Evolutionary conservation across 2,113 vertebrate species (phyloP).

Genomic region (Opisthocomus hoazin): DNA sequence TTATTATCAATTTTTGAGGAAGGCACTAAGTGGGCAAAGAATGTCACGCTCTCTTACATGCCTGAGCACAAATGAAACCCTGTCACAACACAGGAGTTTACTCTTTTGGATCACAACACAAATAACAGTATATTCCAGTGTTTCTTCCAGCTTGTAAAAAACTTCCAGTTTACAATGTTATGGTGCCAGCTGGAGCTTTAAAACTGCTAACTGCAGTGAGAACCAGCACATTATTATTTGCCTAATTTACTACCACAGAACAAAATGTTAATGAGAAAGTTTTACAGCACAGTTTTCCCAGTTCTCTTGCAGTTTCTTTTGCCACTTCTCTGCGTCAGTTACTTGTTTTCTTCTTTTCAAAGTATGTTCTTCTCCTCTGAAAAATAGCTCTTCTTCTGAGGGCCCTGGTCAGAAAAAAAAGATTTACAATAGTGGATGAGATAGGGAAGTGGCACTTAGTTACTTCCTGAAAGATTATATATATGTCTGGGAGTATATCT

Average conservation of each 20-base stretch:
- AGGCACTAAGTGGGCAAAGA: neutral
- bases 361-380: slow-evolving; percentile 59
- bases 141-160: neutral
- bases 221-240: neutral
- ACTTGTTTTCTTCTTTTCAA: slow-evolving; percentile 52
- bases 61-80: neutral
- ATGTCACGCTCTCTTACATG: neutral
- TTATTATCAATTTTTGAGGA: no score
- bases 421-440: neutral
- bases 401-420: slow-evolving; percentile 74
- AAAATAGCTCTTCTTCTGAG: slow-evolving; percentile 74
- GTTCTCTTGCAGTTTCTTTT: slow-evolving; percentile 86
- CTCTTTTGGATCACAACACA: neutral
- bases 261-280: slow-evolving; percentile 8
- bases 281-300: slow-evolving; percentile 91
- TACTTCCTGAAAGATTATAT: neutral
- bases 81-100: neutral
- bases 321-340: slow-evolving; percentile 76
- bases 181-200: neutral
- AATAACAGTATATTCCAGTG: neutral
- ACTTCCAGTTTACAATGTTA: neutral
- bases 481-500: neutral
- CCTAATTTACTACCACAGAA: neutral
- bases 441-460: neutral
- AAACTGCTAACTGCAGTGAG: neutral